Conservation (phyloP, 2,113 vertebrate species). For the Cebidichthys violaceus region DNA sequence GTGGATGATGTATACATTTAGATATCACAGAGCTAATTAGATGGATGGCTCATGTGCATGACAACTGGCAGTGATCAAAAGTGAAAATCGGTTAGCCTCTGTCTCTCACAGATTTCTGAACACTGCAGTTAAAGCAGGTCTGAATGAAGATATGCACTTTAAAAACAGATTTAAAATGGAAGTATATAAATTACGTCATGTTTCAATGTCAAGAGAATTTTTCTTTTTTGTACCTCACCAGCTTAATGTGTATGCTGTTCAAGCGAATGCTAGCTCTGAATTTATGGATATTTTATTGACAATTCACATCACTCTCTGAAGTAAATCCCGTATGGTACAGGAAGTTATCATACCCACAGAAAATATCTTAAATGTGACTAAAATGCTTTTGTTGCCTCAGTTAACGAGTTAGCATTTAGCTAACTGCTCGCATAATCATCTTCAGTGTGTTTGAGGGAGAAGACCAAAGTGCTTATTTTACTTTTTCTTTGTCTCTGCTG, state of each 20-base stretch:
- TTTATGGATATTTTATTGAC: neutral
- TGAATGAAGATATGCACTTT: constrained; percentile 73
- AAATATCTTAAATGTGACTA: constrained; percentile 18
- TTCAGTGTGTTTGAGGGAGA: constrained; percentile 84
- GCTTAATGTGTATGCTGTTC: constrained; percentile 25
- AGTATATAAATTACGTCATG: constrained; percentile 44
- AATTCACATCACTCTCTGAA: constrained; percentile 69
- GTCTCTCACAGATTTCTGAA: neutral
- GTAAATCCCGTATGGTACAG: constrained; percentile 45
- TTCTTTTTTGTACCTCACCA: constrained; percentile 54
- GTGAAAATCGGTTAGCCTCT: neutral
- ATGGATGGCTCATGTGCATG: neutral
- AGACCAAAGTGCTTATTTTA: constrained; percentile 93
- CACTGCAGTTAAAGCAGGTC: constrained; percentile 23
- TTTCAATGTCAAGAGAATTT: constrained; percentile 35
- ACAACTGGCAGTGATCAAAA: neutral
- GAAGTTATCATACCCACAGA: constrained; percentile 13
- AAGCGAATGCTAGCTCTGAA: constrained; percentile 5
- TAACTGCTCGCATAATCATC: constrained; percentile 75
- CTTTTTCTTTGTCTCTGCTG: constrained; percentile 77
- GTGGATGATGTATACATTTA: neutral
- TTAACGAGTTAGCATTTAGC: constrained; percentile 52
- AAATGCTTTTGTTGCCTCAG: constrained; percentile 68
- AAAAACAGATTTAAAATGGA: constrained; percentile 36
- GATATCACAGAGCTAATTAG: neutral